phyloP scores from a whole-genome alignment of 2,113 vertebrate species.

The Cynoglossus semilaevis region DNA sequence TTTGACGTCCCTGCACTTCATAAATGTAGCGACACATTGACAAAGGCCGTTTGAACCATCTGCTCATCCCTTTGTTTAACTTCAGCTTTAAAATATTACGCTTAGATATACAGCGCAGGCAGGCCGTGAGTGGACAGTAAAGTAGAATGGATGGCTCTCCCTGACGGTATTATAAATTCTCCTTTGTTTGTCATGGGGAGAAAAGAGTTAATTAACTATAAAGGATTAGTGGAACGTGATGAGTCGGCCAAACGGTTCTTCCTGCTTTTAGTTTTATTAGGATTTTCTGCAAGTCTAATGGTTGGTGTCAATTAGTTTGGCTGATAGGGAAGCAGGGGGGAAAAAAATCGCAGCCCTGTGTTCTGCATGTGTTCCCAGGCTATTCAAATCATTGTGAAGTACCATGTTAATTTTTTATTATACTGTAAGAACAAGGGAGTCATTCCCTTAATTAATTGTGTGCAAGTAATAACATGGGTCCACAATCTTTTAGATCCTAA shows the following conservation, averaged over 20 bases:
- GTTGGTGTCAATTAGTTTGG: conserved; percentile 55
- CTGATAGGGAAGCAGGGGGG: conserved; percentile 7
- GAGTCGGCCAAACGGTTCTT: conserved; percentile 48
- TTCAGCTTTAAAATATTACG: conserved; percentile 20
- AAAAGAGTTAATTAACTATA: conserved; percentile 60
- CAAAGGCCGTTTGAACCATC: neutral
- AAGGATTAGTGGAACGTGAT: conserved; percentile 64
- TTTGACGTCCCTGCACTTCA: conserved; percentile 14
- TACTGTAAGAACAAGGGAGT: conserved; percentile 7
- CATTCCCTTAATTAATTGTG: conserved; percentile 42
- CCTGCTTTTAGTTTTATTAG: conserved; percentile 69
- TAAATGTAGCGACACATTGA: conserved; percentile 33
- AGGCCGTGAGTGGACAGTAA: conserved; percentile 12
- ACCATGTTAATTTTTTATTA: neutral
- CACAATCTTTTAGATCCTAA: too few species aligned
- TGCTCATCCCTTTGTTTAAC: neutral
- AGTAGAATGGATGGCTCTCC: conserved; percentile 6
- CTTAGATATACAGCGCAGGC: conserved; percentile 3
- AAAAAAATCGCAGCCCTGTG: conserved; percentile 2
- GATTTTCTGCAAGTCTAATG: conserved; percentile 49
- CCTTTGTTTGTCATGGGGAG: conserved; percentile 45
- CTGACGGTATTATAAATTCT: conserved; percentile 48
- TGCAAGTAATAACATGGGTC: conserved; percentile 11
- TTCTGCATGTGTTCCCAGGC: neutral
- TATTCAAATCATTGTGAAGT: conserved; percentile 10